Base-by-base conservation (phyloP, 1,140 invertebrate species). In the Apis cerana region DNA sequence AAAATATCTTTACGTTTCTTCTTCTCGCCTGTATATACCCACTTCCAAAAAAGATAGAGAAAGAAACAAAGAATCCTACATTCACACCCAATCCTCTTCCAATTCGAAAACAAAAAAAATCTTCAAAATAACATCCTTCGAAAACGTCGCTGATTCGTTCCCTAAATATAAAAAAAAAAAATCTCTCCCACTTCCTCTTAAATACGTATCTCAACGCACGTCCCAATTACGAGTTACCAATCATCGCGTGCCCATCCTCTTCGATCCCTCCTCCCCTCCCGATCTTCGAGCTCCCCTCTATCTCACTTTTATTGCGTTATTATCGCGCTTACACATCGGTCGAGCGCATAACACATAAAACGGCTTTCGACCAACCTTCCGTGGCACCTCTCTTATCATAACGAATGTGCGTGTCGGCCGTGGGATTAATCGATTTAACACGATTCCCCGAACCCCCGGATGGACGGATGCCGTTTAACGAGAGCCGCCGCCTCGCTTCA, bases 401-500 rank as follows among this genome's bases (percentile, higher is more conserved):
- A 87, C 69, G 64, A 85, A 85, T 68, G 82, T 43, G 61, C 52
- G 64, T 83, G 80, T 80, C 68, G 65, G 83, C 19, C 52, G 52
- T 43, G 13, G 81, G 72, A 88, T 88, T 89, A 89, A 88, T 88
- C 86, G 87, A 88, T 84, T 84, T 82, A 88, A 83, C 72, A 78
- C 70, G 27, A 81, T 84, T 86, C 87, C 65, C 59, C 75, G 86
- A 75, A 86, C 61, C 68, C 56, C 19, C 67, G 76, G 33, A 43
- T 43, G 33, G 33, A 78, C 72, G 80, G 82, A 86, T 78, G 77
- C 86, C 82, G 33, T 43, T 88, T 89, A 89, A 89, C 82, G 88
- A 88, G 84, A 68, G 48, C 33, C 43, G 48, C 33, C 43, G 48
- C 19, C 33, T 43, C 33, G 33, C 3, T 4, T 77, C 58, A 71